Base-by-base conservation (phyloP, 1,140 invertebrate species). In the Parapsyche elsis region DNA sequence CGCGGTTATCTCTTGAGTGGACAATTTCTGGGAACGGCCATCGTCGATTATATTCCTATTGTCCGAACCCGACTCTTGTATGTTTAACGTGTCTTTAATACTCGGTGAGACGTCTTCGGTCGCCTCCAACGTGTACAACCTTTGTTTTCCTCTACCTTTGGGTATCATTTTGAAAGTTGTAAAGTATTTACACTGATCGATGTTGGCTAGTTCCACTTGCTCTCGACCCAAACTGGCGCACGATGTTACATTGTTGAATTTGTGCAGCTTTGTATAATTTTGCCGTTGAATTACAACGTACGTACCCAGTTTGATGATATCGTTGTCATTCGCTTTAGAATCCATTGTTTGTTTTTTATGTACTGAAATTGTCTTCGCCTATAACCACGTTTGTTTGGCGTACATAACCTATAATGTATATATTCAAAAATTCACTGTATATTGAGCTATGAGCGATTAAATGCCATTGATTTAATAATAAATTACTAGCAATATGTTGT, bases 31-130 rank as follows among this genome's bases (percentile, higher is more conserved):
- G 0, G 97, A 96, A n/a, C 89, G 92, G 1, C 94, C 94, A 86
- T 96, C 93, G 85, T 97, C 96, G 9, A 90, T 88, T 53, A 98
- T 94, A 70, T 94, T 92, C 82, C 97, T 79, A 86, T 99, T 99
- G 85, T 98, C 97, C 61, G 87, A 88, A 1, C 94, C 94, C 80
- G 90, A 91, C 84, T 86, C 84, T 85, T 90, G 90, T 79, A 89
- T 90, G 80, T 86, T 89, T 53, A 92, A 85, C 83, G 89, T 88
- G 73, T 90, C 88, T 76, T 87, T 88, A n/a, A 90, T 86, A 73
- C 80, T 84, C 1, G 85, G 80, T 71, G 90, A 87, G 19, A 90
- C 87, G 82, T 91, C 90, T 79, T 89, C 86, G 76, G 89, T 89
- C 38, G 90, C 82, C 81, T 91, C 90, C 71, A 94, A 87, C 0